phyloP scores from a whole-genome alignment of 2,888 invertebrate species.

The Napeogenes sylphis region DNA sequence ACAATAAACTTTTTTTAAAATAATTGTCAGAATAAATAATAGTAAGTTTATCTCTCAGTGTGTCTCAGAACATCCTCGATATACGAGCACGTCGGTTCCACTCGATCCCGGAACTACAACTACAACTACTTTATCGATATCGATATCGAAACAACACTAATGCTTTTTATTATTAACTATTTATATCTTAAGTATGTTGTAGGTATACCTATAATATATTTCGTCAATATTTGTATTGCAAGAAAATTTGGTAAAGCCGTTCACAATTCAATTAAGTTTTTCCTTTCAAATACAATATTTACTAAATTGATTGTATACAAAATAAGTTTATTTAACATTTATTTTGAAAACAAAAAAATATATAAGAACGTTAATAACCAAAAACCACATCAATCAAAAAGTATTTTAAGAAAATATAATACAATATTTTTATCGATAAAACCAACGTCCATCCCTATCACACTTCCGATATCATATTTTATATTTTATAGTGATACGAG shows the following conservation, averaged over 20 bases:
- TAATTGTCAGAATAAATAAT: not conserved
- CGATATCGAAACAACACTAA: not conserved
- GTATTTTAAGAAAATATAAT: not conserved
- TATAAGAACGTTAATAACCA: too few species aligned
- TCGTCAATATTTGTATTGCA: too few species aligned
- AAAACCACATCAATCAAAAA: too few species aligned
- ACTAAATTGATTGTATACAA: too few species aligned
- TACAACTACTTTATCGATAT: not conserved
- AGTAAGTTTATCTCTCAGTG: constrained; percentile 3
- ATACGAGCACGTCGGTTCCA: constrained; percentile 60
- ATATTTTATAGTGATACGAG: constrained; percentile 64
- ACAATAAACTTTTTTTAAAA: too few species aligned
- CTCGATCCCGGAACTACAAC: constrained; percentile 50
- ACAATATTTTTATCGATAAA: constrained; percentile 13
- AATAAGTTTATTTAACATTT: too few species aligned
- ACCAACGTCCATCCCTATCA: constrained; percentile 6
- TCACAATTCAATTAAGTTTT: too few species aligned
- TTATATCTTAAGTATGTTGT: not conserved
- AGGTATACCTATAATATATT: too few species aligned
- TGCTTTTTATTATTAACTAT: not conserved
- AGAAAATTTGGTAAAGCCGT: too few species aligned
- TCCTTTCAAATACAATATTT: too few species aligned
- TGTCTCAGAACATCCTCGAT: constrained; percentile 48
- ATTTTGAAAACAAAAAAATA: too few species aligned
- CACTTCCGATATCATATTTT: constrained; percentile 65